Evolutionary conservation across 2,797 vertebrate species (phyloP), one percentile per base, ranked within the genome.

Genomic region (Halcyon badia): DNA sequence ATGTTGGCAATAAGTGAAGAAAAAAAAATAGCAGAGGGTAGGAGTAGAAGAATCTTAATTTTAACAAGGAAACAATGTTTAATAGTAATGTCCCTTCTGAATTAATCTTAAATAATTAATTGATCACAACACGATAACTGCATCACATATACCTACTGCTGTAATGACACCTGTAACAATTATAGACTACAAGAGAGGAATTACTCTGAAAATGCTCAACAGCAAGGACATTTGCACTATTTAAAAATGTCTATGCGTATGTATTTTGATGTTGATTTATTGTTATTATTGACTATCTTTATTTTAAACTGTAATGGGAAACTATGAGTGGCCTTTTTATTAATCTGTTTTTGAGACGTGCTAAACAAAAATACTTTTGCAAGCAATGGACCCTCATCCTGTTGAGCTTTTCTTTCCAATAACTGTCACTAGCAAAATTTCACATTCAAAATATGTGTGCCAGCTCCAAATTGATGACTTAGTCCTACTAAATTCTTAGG

Each of bases 141-240:
- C 16, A 84, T 68, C 12, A 9, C 41, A 33, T 56, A 56, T 11
- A 61, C 15, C 28, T 83, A 24, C 64, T 51, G 20, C 28, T 85
- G 17, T 71, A 68, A 35, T 75, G 58, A 24, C 7, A 62, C 44
- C 25, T 68, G 6, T 76, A 77, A 57, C 21, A 75, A 49, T 37
- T 72, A 20, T 3, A 54, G 46, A 61, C 9, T 68, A 10, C 54
- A 52, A 44, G 21, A 78, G 41, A 79, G 18, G 28, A 90, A 56
- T 81, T 79, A 52, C 8, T 71, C 46, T 90, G 66, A 92, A 92
- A 89, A 79, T 56, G 13, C 10, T 52, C 60, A 86, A 39, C 15
- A 52, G 1, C 41, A 41, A 28, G 16, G 22, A 22, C 8, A 42
- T 82, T 72, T 76, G 37, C 20, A 25, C 65, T 69, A 22, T 31